Percentiles rank a stretch among this genome's conserved stretches.
Evolutionary conservation across 2,888 invertebrate species (phyloP).

Genomic region (Pyrrhia umbra): DNA sequence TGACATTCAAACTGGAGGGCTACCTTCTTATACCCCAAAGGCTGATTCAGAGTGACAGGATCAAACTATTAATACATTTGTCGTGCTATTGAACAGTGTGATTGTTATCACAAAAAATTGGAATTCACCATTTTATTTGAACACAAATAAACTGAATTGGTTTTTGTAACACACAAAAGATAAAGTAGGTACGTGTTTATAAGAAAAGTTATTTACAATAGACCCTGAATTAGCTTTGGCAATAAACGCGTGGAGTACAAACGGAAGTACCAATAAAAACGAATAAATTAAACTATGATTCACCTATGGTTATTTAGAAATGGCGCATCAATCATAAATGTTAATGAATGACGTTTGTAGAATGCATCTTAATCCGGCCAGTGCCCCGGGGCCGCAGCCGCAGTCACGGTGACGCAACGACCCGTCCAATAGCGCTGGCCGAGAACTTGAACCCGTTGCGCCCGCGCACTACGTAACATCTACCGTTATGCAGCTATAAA

Average conservation of each 20-base stretch:
- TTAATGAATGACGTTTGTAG: conserved; percentile 63
- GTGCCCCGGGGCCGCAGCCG: conserved; percentile 69
- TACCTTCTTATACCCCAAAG: conserved; percentile 80
- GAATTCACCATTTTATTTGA: conserved; percentile 70
- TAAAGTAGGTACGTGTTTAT: conserved; percentile 53
- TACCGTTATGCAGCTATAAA: conserved; percentile 86
- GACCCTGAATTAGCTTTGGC: conserved; percentile 26
- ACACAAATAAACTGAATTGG: conserved; percentile 63
- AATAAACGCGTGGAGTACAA: conserved; percentile 15
- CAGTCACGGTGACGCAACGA: conserved; percentile 85
- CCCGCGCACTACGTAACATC: conserved; percentile 70
- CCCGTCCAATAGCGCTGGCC: conserved; percentile 72
- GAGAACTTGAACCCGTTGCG: conserved; percentile 84
- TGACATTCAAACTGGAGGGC: conserved; percentile 65
- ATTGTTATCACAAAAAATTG: conserved; percentile 73
- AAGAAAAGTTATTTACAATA: conserved; percentile 38
- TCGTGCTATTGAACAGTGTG: conserved; percentile 76
- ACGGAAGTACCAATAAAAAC: conserved; percentile 9
- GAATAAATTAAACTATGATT: conserved; percentile 28
- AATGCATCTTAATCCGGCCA: conserved; percentile 81
- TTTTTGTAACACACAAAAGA: conserved; percentile 58
- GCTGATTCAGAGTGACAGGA: conserved; percentile 81
- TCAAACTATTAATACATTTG: conserved; percentile 77
- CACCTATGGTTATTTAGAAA: conserved; percentile 35
- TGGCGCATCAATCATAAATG: conserved; percentile 59